phyloP scores from a whole-genome alignment of 2,888 invertebrate species.

The Drosophila tanythrix region DNA sequence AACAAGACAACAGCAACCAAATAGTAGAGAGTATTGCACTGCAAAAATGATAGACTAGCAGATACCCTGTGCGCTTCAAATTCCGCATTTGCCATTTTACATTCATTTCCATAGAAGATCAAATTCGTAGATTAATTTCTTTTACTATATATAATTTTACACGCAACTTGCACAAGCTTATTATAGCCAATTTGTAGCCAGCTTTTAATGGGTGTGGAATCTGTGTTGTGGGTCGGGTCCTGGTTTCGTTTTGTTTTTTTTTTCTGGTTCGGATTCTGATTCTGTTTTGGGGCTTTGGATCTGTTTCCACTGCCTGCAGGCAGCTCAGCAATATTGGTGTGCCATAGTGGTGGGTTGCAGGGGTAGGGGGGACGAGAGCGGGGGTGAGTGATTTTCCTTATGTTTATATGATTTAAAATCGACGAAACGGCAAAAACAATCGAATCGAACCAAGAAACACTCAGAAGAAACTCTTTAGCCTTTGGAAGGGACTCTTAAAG shows the following conservation, averaged over 20 bases:
- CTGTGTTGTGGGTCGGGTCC: neutral
- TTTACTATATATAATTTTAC: neutral
- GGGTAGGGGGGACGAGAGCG: neutral
- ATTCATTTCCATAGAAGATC: neutral
- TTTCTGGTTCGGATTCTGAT: neutral
- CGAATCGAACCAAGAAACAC: neutral
- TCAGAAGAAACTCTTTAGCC: neutral
- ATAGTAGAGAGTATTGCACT: neutral
- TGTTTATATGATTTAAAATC: neutral
- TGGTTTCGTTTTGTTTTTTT: neutral
- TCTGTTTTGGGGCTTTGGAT: neutral
- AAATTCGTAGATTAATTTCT: neutral
- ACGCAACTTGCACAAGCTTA: neutral
- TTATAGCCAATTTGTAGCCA: neutral
- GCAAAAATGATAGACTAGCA: neutral
- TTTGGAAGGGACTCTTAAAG: neutral
- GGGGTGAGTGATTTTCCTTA: neutral
- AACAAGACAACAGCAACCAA: slow-evolving; percentile 24
- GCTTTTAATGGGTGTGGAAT: neutral
- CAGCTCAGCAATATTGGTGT: neutral
- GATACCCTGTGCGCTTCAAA: neutral
- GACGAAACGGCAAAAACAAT: neutral
- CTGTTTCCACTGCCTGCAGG: neutral
- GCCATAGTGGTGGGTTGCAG: neutral
- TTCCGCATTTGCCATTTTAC: neutral